These are phyloP conservation scores for Drosophila asahinai DNA, from an alignment of 1,140 invertebrate genomes.

Conservation along the genomic window DNA sequence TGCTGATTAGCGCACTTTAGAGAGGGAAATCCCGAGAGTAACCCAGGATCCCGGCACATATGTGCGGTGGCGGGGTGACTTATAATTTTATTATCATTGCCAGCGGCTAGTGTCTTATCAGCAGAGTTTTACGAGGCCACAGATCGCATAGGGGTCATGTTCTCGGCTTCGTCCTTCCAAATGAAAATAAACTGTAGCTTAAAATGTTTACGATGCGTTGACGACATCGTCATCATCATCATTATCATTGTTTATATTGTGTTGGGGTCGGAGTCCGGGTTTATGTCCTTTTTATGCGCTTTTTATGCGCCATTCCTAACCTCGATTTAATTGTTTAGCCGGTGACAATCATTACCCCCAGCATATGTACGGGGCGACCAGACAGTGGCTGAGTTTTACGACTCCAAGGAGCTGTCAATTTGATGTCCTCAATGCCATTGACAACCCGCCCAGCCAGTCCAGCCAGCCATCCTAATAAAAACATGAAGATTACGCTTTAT, in stretches of 20 bases:
- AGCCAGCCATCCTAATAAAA: slow-evolving; percentile 61
- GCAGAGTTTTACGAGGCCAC: slow-evolving; percentile 75
- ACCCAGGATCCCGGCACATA: slow-evolving; percentile 43
- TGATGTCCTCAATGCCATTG: slow-evolving; percentile 76
- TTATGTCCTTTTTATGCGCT: slow-evolving; percentile 83
- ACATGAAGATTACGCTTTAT: slow-evolving; percentile 83
- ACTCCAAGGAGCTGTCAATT: slow-evolving; percentile 81
- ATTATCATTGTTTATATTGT: slow-evolving; percentile 33
- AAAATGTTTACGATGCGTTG: slow-evolving; percentile 84
- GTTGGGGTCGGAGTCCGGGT: slow-evolving; percentile 31
- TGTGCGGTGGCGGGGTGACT: slow-evolving; percentile 59
- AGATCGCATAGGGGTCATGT: slow-evolving; percentile 69
- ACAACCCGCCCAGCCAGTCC: slow-evolving; percentile 32
- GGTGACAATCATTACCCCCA: slow-evolving; percentile 83
- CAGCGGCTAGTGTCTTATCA: slow-evolving; percentile 76
- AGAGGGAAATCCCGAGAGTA: slow-evolving; percentile 33
- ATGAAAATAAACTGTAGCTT: slow-evolving; percentile 84
- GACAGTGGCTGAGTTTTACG: slow-evolving; percentile 71
- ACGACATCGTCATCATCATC: slow-evolving; percentile 69
- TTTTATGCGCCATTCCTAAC: slow-evolving; percentile 85
- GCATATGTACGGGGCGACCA: slow-evolving; percentile 57
- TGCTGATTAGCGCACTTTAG: slow-evolving; percentile 78
- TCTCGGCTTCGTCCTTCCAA: slow-evolving; percentile 68
- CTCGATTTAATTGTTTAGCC: slow-evolving; percentile 85
- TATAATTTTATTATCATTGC: slow-evolving; percentile 85